Evolutionary conservation across 2,888 invertebrate species (phyloP), one percentile per base, ranked within the genome.

Genomic region (Lapara coniferarum): DNA sequence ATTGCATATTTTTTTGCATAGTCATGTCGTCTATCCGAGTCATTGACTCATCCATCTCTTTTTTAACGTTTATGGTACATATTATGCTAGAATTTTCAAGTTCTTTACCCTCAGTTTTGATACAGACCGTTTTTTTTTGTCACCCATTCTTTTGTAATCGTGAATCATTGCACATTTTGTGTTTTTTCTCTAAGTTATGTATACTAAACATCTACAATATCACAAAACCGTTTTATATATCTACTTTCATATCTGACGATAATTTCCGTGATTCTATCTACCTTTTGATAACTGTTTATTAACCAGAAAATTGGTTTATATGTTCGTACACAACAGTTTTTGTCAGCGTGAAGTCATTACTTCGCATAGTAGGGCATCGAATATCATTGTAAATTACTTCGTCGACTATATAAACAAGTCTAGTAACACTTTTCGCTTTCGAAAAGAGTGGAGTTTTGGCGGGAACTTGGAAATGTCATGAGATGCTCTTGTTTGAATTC

Each of bases 371-470:
- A 16, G 1, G 16, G 0, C 16, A 37, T 1, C 10, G 30, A 10
- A 13, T 16, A 52, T 25, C 37, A 37, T 51, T 59, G 25, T 37
- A 16, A 59, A 59, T 59, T 14, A 19, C 52, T 52, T 52, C 6
- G 52, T 59, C 37, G 16, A 19, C 16, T 59, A 68, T 44, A 37
- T 53, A 52, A 51, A 51, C 0, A 30, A 52, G 16, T 51, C 37
- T 10, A 46, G 46, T n/a, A 49, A 49, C 52, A 68, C 56, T 70
- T 73, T 68, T 76, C 51, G 59, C 72, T 68, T 73, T 14, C 10
- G 63, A 53, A 19, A 66, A 25, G 25, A 58, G 58, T 70, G 67
- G n/a, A n/a, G n/a, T n/a, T n/a, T n/a, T n/a, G n/a, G n/a, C n/a
- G n/a, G n/a, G n/a, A n/a, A n/a, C n/a, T n/a, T n/a, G n/a, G n/a